phyloP scores from a whole-genome alignment of 2,888 invertebrate genomes.

The Agriopis marginaria region DNA sequence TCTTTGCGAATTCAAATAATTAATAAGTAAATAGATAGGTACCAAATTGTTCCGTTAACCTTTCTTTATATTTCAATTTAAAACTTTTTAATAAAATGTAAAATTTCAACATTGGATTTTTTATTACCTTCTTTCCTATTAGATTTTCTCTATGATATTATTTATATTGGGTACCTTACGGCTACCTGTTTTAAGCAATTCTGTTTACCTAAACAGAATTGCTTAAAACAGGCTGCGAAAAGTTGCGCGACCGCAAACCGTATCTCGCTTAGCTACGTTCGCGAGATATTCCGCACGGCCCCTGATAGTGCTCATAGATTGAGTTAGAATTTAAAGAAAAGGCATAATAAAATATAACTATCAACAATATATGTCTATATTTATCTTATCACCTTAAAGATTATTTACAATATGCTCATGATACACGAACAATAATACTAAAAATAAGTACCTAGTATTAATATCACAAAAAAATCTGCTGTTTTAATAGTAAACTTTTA shows the following conservation, averaged over 20 bases:
- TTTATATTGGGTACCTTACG: no score
- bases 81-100: constrained; percentile 29
- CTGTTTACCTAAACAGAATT: no score
- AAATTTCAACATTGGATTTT: constrained; percentile 9
- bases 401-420: constrained; percentile 42
- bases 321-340: background rate
- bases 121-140: background rate
- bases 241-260: no score
- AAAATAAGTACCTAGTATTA: constrained; percentile 49
- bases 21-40: background rate
- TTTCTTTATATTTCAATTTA: constrained; percentile 15
- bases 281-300: no score
- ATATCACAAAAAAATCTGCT: constrained; percentile 56
- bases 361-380: constrained; percentile 17
- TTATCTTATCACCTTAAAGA: constrained; percentile 36
- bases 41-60: constrained; percentile 2
- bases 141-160: no score
- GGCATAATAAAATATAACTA: constrained; percentile 5
- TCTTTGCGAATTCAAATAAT: background rate
- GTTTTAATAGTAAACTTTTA: background rate
- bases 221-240: no score
- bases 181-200: no score
- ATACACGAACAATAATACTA: constrained; percentile 42
- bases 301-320: background rate
- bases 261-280: no score